Evolutionary conservation across 2,888 invertebrate species (phyloP).

Genomic region (Limnephilus lunatus): DNA sequence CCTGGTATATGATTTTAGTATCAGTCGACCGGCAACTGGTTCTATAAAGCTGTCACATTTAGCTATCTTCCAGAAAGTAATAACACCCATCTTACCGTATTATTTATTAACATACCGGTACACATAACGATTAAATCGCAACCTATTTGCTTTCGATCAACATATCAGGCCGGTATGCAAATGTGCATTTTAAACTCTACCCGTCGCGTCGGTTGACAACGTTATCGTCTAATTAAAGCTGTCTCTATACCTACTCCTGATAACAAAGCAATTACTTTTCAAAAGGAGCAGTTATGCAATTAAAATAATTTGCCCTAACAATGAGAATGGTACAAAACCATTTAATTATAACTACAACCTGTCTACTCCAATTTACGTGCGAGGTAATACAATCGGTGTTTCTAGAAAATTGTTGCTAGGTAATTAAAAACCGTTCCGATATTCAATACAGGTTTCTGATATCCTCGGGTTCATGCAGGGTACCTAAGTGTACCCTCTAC

Average conservation of each 20-base stretch:
- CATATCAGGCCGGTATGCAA: slow-evolving; percentile 13
- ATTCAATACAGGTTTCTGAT: slow-evolving; percentile 15
- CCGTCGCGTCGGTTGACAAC: not conserved
- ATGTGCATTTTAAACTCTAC: slow-evolving; percentile 13
- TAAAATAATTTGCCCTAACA: not conserved
- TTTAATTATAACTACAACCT: not conserved
- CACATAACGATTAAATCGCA: slow-evolving; percentile 7
- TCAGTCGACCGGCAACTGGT: not conserved
- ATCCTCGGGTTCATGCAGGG: not conserved
- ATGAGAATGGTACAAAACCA: not conserved
- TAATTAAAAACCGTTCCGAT: not conserved
- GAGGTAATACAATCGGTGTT: not conserved
- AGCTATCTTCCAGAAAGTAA: not conserved
- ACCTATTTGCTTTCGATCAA: slow-evolving; percentile 36
- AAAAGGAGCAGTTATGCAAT: not conserved
- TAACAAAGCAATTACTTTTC: slow-evolving; percentile 24
- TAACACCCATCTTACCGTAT: not conserved
- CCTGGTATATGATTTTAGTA: not conserved
- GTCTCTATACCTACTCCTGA: not conserved
- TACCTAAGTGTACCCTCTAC: not conserved
- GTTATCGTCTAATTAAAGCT: not conserved
- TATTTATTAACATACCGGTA: not conserved
- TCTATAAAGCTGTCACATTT: not conserved
- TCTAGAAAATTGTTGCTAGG: not conserved
- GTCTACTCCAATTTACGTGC: not conserved